Evolutionary conservation across 2,888 invertebrate species (phyloP).

Genomic region (Drosophila gaucha): DNA sequence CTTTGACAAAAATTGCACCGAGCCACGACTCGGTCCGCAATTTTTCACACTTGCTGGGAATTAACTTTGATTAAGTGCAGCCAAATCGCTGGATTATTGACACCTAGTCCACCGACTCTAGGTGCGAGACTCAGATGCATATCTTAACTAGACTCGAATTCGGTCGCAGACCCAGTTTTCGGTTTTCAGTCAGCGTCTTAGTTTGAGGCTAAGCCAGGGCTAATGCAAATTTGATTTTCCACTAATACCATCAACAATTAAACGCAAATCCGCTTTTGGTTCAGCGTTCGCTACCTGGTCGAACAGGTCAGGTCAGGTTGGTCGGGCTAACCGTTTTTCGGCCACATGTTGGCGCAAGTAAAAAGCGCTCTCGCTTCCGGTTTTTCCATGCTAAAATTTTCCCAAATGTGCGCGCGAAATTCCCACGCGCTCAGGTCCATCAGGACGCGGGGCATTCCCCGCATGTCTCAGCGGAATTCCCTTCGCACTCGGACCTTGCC

Average conservation of each 20-base stretch:
- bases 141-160: neutral
- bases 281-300: conserved; percentile 50
- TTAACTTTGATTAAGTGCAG: conserved; percentile 78
- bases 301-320: neutral
- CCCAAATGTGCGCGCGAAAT: conserved; percentile 67
- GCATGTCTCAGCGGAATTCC: conserved; percentile 69
- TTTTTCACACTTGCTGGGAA: conserved; percentile 54
- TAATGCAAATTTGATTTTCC: conserved; percentile 75
- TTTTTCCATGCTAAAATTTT: conserved; percentile 72
- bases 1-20: conserved; percentile 46
- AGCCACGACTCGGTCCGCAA: conserved; percentile 1
- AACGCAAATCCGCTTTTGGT: conserved; percentile 52
- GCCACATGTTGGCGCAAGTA: conserved; percentile 76
- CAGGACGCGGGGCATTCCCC: conserved; percentile 60
- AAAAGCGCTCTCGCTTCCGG: conserved; percentile 64
- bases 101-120: conserved; percentile 62
- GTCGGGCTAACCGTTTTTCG: conserved; percentile 23
- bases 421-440: conserved; percentile 70
- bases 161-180: neutral
- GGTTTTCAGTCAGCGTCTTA: conserved; percentile 2
- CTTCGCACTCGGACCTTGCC: conserved; percentile 44
- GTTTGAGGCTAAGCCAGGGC: conserved; percentile 21
- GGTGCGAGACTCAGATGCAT: neutral
- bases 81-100: conserved; percentile 77
- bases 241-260: conserved; percentile 82